phyloP scores from a whole-genome alignment of 2,888 invertebrate genomes.

The Uloborus plumipes region DNA sequence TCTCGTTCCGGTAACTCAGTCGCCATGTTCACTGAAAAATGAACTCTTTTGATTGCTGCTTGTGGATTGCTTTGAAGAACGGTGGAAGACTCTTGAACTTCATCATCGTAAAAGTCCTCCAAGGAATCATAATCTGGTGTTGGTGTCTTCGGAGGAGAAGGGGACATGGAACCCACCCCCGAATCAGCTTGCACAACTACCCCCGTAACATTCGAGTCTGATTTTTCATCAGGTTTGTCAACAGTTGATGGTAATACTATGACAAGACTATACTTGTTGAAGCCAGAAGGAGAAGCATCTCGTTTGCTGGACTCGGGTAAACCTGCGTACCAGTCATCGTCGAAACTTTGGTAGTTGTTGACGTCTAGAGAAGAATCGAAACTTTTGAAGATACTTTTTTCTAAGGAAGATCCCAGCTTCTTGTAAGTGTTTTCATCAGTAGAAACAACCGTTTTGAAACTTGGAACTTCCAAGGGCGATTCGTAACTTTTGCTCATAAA shows the following conservation, averaged over 20 bases:
- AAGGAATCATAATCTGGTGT: slow-evolving; percentile 52
- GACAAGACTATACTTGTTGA: slow-evolving; percentile 57
- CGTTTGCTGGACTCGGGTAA: too few relatives aligned
- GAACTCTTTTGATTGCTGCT: slow-evolving; percentile 28
- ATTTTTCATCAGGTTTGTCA: neutral
- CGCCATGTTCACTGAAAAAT: slow-evolving; percentile 28
- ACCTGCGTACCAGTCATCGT: too few relatives aligned
- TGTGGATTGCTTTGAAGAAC: neutral
- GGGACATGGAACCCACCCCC: slow-evolving; percentile 52
- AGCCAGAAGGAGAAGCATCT: neutral
- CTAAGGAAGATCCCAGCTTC: too few relatives aligned
- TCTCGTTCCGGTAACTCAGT: too few relatives aligned
- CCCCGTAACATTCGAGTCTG: neutral
- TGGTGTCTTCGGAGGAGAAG: slow-evolving; percentile 58
- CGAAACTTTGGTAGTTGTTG: too few relatives aligned
- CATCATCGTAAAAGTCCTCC: slow-evolving; percentile 30
- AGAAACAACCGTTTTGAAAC: too few relatives aligned
- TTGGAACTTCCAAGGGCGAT: too few relatives aligned
- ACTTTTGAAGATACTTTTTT: too few relatives aligned
- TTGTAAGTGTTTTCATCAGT: too few relatives aligned
- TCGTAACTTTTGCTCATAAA: too few relatives aligned
- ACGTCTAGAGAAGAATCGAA: too few relatives aligned
- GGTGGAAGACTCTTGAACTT: neutral
- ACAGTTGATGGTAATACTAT: slow-evolving; percentile 28
- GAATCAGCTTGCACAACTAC: slow-evolving; percentile 30